These are phyloP conservation scores for Lobophora halterata DNA, from an alignment of 2,888 invertebrate genomes.

Conservation along the genomic window DNA sequence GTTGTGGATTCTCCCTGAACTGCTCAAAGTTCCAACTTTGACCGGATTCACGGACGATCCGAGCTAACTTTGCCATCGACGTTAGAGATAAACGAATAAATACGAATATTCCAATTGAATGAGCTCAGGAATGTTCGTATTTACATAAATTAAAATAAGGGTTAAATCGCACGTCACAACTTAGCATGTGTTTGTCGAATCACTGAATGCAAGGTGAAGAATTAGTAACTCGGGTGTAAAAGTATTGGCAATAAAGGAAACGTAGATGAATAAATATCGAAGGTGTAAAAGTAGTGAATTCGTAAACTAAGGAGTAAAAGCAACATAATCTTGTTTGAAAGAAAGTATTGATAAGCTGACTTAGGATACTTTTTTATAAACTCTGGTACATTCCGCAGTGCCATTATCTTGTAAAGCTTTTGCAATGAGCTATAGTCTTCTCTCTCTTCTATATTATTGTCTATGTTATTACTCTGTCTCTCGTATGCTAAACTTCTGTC, in stretches of 20 bases:
- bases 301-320: constrained; percentile 59
- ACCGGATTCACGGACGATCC: constrained; percentile 26
- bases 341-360: constrained; percentile 63
- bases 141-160: constrained; percentile 63
- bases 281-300: constrained; percentile 46
- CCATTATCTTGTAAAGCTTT: constrained; percentile 74
- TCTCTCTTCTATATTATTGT: constrained; percentile 59
- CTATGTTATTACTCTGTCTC: constrained; percentile 38
- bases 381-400: constrained; percentile 77
- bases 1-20: constrained; percentile 63
- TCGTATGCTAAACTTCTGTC: constrained; percentile 34
- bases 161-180: constrained; percentile 75
- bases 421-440: constrained; percentile 58
- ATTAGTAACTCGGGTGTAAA: constrained; percentile 45
- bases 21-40: constrained; percentile 34
- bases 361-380: constrained; percentile 76
- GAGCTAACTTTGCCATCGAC: constrained; percentile 55
- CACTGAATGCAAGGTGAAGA: constrained; percentile 50
- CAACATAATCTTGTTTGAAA: constrained; percentile 73
- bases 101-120: constrained; percentile 57
- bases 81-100: constrained; percentile 53
- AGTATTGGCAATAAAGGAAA: constrained; percentile 70
- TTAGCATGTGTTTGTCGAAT: constrained; percentile 73
- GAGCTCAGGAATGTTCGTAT: constrained; percentile 75
- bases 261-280: constrained; percentile 35